Conservation (phyloP, 2,113 vertebrate genomes). For the Ciconia boyciana region DNA sequence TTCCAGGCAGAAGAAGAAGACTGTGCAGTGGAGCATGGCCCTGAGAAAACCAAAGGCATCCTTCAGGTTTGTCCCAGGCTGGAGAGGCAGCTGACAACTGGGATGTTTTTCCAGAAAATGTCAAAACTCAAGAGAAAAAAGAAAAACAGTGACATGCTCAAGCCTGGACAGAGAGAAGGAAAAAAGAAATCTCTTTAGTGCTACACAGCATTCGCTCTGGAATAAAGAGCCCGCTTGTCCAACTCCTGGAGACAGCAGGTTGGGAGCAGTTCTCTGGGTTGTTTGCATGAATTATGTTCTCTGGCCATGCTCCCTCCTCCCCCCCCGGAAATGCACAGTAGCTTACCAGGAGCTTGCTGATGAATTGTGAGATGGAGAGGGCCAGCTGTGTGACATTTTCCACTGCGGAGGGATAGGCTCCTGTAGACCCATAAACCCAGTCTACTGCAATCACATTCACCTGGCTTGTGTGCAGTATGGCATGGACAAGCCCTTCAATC, state of each 20-base stretch:
- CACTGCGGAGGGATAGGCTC: conserved; percentile 83
- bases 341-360: conserved; percentile 82
- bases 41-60: background rate
- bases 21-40: background rate
- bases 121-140: background rate
- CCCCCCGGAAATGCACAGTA: background rate
- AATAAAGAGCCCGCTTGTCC: background rate
- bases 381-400: conserved; percentile 85
- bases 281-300: background rate
- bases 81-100: background rate
- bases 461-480: conserved; percentile 72
- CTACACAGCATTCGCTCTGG: background rate
- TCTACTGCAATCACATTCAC: conserved; percentile 89
- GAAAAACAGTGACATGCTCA: background rate
- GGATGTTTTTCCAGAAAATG: background rate
- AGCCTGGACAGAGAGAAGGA: background rate
- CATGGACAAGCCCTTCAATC: conserved; percentile 76
- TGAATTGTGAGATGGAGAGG: conserved; percentile 81
- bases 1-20: background rate
- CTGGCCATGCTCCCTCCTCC: background rate
- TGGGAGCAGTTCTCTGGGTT: background rate
- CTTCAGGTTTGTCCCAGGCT: background rate
- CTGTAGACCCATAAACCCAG: conserved; percentile 87
- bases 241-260: background rate
- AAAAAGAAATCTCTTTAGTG: background rate